Base-by-base conservation (phyloP, 2,797 vertebrate species). In the Argya squamiceps region DNA sequence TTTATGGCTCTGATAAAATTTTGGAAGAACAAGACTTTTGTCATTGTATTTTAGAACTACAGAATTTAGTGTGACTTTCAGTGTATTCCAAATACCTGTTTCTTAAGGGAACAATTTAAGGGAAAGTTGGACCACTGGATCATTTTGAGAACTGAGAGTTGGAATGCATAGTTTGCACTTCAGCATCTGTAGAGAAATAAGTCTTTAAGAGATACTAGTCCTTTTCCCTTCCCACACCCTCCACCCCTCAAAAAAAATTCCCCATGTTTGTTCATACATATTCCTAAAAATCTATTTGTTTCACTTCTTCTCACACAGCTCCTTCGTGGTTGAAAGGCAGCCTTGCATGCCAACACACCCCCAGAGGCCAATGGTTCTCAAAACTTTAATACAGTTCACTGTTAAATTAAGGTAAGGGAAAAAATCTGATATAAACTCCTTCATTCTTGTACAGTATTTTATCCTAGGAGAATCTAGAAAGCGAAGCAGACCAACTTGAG, bases 331-430 rank as follows among this genome's bases (percentile, higher is more conserved):
- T 88, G 99, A 99, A 98, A 98, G 99, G 96, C 99, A 99, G 98
- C 99, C 99, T 1, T 99, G 99, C 88, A 99, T 99, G 99, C 99
- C 99, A 58, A 99, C 99, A 29, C 99, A 99, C 91, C 99, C 99
- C 43, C 99, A 99, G 98, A 99, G 99, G 89, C 99, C 99, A 19
- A 98, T 99, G 97, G 99, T 99, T 91, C 99, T 99, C 88, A 99
- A 99, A 98, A 99, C 99, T 0, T 98, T 99, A 92, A 99, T 99
- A 69, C 99, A 99, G 81, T 99, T 99, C 97, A 99, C 99, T 86
- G 99, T 99, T 70, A 99, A 99, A 98, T 98, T 99, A 98, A 99
- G 99, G 99, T 99, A 98, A 95, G 97, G 49, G 58, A n/a, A 70
- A 22, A 44, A 18, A 78, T 53, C 29, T 17, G 7, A 41, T 65